Evolutionary conservation across 2,113 vertebrate genomes (phyloP).

Genomic region (Lepidothrix coronata): DNA sequence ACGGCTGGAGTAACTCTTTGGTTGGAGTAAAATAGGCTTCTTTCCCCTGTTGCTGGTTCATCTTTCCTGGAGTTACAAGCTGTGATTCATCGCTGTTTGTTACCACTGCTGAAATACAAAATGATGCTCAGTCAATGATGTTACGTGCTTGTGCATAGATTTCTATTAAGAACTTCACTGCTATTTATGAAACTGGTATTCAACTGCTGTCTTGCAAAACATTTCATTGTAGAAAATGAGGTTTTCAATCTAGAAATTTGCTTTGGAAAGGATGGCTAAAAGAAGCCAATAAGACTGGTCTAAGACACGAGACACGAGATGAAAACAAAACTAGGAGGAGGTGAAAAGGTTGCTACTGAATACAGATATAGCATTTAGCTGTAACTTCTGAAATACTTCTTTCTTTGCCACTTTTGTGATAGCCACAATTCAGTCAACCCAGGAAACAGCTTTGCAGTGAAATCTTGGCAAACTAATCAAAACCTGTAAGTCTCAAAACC

Average conservation of each 20-base stretch:
- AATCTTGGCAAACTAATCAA: background rate
- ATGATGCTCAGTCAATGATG: background rate
- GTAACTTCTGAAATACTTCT: background rate
- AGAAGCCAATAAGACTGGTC: background rate
- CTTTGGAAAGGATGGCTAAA: background rate
- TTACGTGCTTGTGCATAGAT: background rate
- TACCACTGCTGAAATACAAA: constrained; percentile 78
- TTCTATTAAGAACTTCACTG: background rate
- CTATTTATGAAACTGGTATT: background rate
- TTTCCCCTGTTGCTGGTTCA: constrained; percentile 92
- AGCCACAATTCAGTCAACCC: background rate
- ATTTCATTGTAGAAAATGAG: background rate
- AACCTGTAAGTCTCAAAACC: background rate
- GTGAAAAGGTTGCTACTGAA: background rate
- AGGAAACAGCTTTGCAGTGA: background rate
- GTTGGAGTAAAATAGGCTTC: constrained; percentile 86
- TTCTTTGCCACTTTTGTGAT: background rate
- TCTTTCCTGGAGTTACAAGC: constrained; percentile 86
- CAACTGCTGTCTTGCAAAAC: background rate
- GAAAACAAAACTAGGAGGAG: background rate
- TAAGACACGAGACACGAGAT: background rate
- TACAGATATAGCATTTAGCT: background rate
- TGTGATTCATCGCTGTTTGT: constrained; percentile 83
- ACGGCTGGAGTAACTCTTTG: constrained; percentile 82
- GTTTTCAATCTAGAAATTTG: background rate